Evolutionary conservation across 1,140 invertebrate genomes (phyloP), one percentile per base, ranked within the genome.

Genomic region (Drosophila lacteicornis): DNA sequence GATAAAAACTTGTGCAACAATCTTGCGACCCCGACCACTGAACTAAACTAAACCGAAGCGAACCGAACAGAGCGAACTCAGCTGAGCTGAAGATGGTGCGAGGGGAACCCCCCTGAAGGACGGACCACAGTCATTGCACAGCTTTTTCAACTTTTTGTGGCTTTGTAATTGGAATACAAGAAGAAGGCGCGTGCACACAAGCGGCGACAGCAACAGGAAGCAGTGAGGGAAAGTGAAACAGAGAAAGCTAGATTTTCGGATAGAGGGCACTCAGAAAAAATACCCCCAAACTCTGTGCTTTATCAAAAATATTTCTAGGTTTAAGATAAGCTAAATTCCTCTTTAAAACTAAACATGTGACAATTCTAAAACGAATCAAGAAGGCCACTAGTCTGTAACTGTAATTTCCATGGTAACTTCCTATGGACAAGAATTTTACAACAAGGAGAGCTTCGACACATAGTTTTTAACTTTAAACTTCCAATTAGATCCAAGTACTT

Each of bases 91-190:
- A 25, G 25, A 47, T 40, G 65, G 22, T 6, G 15, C 27, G 33
- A 4, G 33, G 15, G 8, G 36, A 8, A n/a, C 43, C 22, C 45
- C 27, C 15, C 45, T 17, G 45, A 66, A 50, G 51, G 43, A 62
- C 17, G 63, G 42, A 76, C 83, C 83, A 75, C 83, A 87, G 73
- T 88, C 84, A 84, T 87, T 87, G 84, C 84, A 88, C 80, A 90
- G 84, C 69, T 88, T 88, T 88, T 88, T 88, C 81, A 90, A 91
- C 82, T 90, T 90, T 90, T 90, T 91, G 86, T 90, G 86, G 85
- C 85, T 90, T 90, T 90, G 85, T 90, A 90, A 90, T 91, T 90
- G 81, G 85, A 90, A 90, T 82, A 85, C 78, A 87, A 80, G 65
- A 76, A 46, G 46, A 77, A 74, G 67, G 77, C 77, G 56, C 78